phyloP scores from a whole-genome alignment of 1,140 invertebrate genomes.

The Acarapis woodi region DNA sequence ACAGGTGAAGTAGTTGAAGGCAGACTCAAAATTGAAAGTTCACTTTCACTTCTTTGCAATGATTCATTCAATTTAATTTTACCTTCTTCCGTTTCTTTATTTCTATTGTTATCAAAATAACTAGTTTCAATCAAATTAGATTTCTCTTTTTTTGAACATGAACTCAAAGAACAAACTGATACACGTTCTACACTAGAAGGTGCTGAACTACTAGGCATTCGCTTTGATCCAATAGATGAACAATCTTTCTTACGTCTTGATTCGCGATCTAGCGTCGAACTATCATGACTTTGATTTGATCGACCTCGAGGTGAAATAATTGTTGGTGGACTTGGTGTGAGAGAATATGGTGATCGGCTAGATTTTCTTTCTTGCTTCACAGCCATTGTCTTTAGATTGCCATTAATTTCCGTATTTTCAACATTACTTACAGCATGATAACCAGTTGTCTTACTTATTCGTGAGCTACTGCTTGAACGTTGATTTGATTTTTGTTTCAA shows the following conservation, averaged over 20 bases:
- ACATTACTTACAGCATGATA: too few relatives aligned
- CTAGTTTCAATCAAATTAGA: not conserved
- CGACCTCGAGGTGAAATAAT: not conserved
- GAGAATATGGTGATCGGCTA: not conserved
- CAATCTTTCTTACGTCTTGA: not conserved
- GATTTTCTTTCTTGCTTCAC: not conserved
- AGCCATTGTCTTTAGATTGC: too few relatives aligned
- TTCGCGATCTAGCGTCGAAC: not conserved
- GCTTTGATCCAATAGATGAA: not conserved
- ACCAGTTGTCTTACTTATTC: too few relatives aligned
- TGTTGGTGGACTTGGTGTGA: too few relatives aligned
- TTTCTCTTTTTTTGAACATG: not conserved
- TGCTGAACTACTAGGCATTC: not conserved
- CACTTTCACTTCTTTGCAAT: constrained; percentile 2
- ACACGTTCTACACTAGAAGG: not conserved
- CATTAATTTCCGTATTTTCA: too few relatives aligned
- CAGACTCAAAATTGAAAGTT: constrained; percentile 9
- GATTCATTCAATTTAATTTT: not conserved
- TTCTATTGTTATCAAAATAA: not conserved
- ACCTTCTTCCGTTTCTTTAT: not conserved
- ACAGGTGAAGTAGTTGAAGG: constrained; percentile 8
- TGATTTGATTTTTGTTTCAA: too few relatives aligned
- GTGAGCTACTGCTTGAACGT: too few relatives aligned
- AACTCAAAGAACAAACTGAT: too few relatives aligned
- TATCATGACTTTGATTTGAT: not conserved